Percentiles rank a stretch among this genome's conserved stretches.
These are phyloP conservation scores for Ursus arctos DNA, from an alignment of 2,113 vertebrate genomes.

Conservation along the genomic window DNA sequence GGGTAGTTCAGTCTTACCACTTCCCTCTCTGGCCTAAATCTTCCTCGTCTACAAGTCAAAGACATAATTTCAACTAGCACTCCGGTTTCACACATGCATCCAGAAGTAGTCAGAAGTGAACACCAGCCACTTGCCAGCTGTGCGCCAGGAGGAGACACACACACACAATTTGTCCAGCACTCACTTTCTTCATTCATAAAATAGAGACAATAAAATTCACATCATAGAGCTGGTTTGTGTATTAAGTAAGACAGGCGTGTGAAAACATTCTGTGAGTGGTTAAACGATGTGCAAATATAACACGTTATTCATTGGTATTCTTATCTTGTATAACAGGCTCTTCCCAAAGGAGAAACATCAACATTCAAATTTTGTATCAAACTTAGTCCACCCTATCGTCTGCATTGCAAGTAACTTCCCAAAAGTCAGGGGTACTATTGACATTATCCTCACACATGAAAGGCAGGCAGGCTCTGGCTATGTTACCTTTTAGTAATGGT, in stretches of 20 bases:
- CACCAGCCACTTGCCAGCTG: not conserved
- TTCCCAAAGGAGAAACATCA: not conserved
- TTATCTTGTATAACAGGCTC: not conserved
- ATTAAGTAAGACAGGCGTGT: not conserved
- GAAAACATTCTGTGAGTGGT: not conserved
- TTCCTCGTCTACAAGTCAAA: not conserved
- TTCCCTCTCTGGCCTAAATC: not conserved
- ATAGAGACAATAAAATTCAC: not conserved
- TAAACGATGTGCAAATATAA: not conserved
- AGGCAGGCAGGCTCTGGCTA: not conserved
- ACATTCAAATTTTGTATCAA: not conserved
- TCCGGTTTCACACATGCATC: not conserved
- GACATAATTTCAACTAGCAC: not conserved
- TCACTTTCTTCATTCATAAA: not conserved
- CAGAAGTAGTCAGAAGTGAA: not conserved
- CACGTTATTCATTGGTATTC: not conserved
- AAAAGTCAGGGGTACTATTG: not conserved
- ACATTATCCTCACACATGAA: not conserved
- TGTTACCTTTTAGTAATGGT: not conserved
- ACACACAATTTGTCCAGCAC: not conserved
- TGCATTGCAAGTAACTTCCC: not conserved
- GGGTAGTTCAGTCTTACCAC: not conserved
- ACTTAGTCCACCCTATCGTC: not conserved
- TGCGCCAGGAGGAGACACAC: not conserved
- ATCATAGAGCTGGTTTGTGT: not conserved